Conservation (phyloP, 2,113 vertebrate genomes). For the Psittacula cyanocephala region DNA sequence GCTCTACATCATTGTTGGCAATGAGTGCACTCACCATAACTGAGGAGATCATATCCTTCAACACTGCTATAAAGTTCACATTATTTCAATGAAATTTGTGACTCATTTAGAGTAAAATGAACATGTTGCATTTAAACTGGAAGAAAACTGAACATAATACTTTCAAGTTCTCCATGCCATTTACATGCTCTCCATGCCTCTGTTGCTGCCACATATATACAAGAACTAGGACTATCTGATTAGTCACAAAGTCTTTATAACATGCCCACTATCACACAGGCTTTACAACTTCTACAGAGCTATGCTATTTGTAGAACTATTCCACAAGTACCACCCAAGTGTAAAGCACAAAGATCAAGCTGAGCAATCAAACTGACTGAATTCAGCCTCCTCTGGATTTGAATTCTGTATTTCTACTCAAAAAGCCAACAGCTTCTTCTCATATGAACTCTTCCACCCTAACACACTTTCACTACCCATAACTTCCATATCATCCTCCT, state of each 20-base stretch:
- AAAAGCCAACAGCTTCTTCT: not conserved
- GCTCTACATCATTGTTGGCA: no score
- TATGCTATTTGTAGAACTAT: not conserved
- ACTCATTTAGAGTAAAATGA: not conserved
- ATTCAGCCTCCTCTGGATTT: not conserved
- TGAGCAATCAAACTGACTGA: not conserved
- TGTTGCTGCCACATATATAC: not conserved
- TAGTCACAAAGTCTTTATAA: not conserved
- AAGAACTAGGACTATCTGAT: not conserved
- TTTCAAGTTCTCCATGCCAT: not conserved
- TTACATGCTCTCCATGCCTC: not conserved
- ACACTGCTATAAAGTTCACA: not conserved
- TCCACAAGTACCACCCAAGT: not conserved
- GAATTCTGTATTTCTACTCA: not conserved
- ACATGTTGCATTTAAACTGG: not conserved
- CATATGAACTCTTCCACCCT: not conserved
- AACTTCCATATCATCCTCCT: not conserved
- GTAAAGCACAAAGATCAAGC: not conserved
- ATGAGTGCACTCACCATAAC: not conserved
- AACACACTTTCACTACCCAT: not conserved
- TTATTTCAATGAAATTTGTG: not conserved
- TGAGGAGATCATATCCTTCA: not conserved
- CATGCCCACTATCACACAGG: rapidly evolving
- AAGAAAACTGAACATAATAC: not conserved
- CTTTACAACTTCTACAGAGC: not conserved